Evolutionary conservation across 2,797 vertebrate species (phyloP).

Genomic region (Oophaga sylvatica): DNA sequence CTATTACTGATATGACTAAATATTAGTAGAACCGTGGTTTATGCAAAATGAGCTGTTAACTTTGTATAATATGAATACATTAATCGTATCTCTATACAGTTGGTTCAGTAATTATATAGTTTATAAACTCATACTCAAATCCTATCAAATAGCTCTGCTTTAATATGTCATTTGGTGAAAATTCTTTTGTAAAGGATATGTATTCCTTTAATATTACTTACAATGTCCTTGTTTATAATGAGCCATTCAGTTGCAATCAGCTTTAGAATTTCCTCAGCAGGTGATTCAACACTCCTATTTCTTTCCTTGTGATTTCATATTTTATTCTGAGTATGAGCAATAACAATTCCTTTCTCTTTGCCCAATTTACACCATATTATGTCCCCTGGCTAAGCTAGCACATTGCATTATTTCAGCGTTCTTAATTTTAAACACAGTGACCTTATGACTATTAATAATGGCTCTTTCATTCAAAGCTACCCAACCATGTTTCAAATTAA

Average conservation of each 20-base stretch:
- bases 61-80: slow-evolving; percentile 48
- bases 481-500: slow-evolving; percentile 43
- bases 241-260: slow-evolving; percentile 59
- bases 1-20: slow-evolving; percentile 36
- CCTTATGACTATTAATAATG: slow-evolving; percentile 47
- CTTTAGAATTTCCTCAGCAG: slow-evolving; percentile 59
- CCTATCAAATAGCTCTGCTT: slow-evolving; percentile 50
- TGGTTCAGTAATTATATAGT: slow-evolving; percentile 52
- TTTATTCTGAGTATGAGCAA: slow-evolving; percentile 52
- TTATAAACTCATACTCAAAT: slow-evolving; percentile 49
- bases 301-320: slow-evolving; percentile 48
- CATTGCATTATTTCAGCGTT: slow-evolving; percentile 49
- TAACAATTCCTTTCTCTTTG: slow-evolving; percentile 43
- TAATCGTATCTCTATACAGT: slow-evolving; percentile 41
- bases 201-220: slow-evolving; percentile 56
- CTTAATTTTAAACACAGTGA: slow-evolving; percentile 46
- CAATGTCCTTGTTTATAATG: slow-evolving; percentile 60
- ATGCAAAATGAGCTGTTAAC: slow-evolving; percentile 48
- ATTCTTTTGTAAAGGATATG: slow-evolving; percentile 49
- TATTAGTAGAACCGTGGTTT: slow-evolving; percentile 25
- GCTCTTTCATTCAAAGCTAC: slow-evolving; percentile 40
- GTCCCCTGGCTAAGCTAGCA: slow-evolving; percentile 36
- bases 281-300: slow-evolving; percentile 51
- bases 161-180: slow-evolving; percentile 48
- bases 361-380: slow-evolving; percentile 37